phyloP scores from a whole-genome alignment of 2,113 vertebrate species.

The Myocastor coypus region DNA sequence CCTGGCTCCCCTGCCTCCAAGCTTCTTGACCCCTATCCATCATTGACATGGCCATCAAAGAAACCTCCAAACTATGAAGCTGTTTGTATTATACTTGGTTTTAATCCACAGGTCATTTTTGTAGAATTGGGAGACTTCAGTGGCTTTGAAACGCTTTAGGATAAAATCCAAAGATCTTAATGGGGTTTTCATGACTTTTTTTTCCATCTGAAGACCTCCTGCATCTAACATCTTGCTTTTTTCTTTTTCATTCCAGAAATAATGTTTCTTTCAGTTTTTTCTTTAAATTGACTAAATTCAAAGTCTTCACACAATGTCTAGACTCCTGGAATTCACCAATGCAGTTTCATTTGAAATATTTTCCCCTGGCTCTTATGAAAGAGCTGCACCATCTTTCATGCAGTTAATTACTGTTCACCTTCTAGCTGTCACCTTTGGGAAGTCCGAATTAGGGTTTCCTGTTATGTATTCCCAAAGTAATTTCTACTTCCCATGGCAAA shows the following conservation, averaged over 20 bases:
- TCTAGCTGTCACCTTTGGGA: background rate
- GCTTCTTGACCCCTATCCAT: constrained; percentile 23
- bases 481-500: background rate
- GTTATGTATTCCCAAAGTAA: background rate
- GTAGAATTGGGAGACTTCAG: constrained; percentile 48
- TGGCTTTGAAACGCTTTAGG: constrained; percentile 65
- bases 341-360: constrained; percentile 24
- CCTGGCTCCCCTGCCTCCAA: background rate
- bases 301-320: constrained; percentile 49
- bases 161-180: constrained; percentile 73
- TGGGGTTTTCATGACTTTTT: constrained; percentile 58
- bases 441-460: background rate
- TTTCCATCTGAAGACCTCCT: constrained; percentile 28
- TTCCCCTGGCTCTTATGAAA: no score
- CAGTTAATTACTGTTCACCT: background rate
- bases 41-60: constrained; percentile 45
- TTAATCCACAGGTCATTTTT: constrained; percentile 72
- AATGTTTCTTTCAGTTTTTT: constrained; percentile 56
- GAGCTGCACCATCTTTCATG: background rate
- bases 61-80: constrained; percentile 41
- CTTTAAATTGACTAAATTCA: constrained; percentile 46
- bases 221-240: background rate
- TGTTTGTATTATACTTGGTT: constrained; percentile 59
- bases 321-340: constrained; percentile 31
- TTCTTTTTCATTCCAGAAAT: constrained; percentile 63